A percentile compares a stretch with the other conserved stretches of the same genome.
Evolutionary conservation across 1,140 invertebrate species (phyloP).

Genomic region (Drosophila paulistorum): DNA sequence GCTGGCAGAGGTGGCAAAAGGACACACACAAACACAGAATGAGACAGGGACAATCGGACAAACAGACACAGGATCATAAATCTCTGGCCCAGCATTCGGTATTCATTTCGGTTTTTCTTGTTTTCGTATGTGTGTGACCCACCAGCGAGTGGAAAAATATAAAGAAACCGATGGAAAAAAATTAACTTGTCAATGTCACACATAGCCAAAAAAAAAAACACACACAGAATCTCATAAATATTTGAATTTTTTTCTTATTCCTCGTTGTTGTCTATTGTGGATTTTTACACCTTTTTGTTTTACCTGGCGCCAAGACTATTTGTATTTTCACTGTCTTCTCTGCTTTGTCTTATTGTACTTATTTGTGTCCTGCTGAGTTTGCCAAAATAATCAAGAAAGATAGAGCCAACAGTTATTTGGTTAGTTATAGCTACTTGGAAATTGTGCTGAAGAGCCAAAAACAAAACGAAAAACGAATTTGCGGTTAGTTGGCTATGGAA

Average conservation of each 20-base stretch:
- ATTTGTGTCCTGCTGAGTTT: slow-evolving; percentile 60
- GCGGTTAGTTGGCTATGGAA: background rate
- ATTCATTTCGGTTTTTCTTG: background rate
- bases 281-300: slow-evolving; percentile 61
- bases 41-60: background rate
- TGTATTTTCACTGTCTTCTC: background rate
- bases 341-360: slow-evolving; percentile 4
- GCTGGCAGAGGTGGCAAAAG: slow-evolving; percentile 47
- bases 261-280: slow-evolving; percentile 32
- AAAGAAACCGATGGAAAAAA: slow-evolving; percentile 35
- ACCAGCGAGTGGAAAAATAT: slow-evolving; percentile 36
- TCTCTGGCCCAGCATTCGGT: slow-evolving; percentile 40
- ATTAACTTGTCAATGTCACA: slow-evolving; percentile 64
- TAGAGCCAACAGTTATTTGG: slow-evolving; percentile 21
- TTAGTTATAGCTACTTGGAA: slow-evolving; percentile 27
- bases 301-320: slow-evolving; percentile 53
- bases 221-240: slow-evolving; percentile 69
- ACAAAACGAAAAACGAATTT: background rate
- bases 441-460: slow-evolving; percentile 18
- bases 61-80: slow-evolving; percentile 57
- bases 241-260: slow-evolving; percentile 47
- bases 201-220: slow-evolving; percentile 31
- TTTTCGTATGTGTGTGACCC: slow-evolving; percentile 16
- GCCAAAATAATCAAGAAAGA: slow-evolving; percentile 45
- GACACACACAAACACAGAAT: slow-evolving; percentile 40